phyloP scores from a whole-genome alignment of 2,113 vertebrate genomes.

The rat (Rattus norvegicus) region GRCr8 NC_086028.1:3721001-3721500 shows the following conservation, averaged over 20 bases:
- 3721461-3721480: neutral
- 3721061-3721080: slow-evolving; percentile 12
- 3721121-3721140: neutral
- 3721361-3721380: neutral
- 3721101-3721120: neutral
- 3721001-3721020: too few relatives aligned
- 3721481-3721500: neutral
- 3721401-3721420: neutral
- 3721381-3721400: neutral
- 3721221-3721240: neutral
- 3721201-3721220: neutral
- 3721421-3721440: neutral
- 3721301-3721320: neutral
- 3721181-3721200: neutral
- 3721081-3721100: neutral
- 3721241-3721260: neutral
- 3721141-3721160: neutral
- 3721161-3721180: neutral
- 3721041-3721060: neutral
- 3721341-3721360: neutral
- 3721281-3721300: neutral
- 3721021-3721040: neutral
- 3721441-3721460: neutral
- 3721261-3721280: neutral
- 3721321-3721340: neutral